Evolutionary conservation across 2,113 vertebrate species (phyloP).

Genomic region (Heterochromis multidens): DNA sequence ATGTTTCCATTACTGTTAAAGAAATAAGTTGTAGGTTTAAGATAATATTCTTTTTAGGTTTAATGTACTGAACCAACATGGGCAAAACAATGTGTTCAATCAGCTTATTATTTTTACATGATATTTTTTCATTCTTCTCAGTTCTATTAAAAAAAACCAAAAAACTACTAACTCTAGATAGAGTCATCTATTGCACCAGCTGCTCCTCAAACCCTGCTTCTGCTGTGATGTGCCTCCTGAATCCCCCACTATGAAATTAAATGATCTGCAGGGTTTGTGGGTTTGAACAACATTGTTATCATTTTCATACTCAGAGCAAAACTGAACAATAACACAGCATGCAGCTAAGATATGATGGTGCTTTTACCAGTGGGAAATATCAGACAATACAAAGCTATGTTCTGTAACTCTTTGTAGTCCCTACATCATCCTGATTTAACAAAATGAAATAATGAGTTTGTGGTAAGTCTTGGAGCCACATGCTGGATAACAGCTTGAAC

Average conservation of each 20-base stretch:
- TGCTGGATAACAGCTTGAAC: neutral
- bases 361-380: neutral
- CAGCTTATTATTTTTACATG: neutral
- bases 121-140: neutral
- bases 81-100: neutral
- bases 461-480: neutral
- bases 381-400: neutral
- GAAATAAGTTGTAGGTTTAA: neutral
- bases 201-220: neutral
- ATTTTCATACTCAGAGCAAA: neutral
- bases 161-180: neutral
- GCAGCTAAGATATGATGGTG: neutral
- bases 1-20: neutral
- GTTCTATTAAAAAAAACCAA: neutral
- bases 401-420: neutral
- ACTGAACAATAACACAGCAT: neutral
- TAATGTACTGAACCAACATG: neutral
- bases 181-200: constrained; percentile 22
- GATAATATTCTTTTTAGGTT: neutral
- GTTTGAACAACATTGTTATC: neutral
- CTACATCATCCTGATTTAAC: neutral
- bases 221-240: constrained; percentile 12
- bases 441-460: neutral
- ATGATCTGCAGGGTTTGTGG: constrained; percentile 6
- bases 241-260: constrained; percentile 25